Percentiles rank a stretch among this genome's conserved stretches.
These are phyloP conservation scores for Drosophila dives DNA, from an alignment of 2,888 invertebrate genomes.

Conservation along the genomic window DNA sequence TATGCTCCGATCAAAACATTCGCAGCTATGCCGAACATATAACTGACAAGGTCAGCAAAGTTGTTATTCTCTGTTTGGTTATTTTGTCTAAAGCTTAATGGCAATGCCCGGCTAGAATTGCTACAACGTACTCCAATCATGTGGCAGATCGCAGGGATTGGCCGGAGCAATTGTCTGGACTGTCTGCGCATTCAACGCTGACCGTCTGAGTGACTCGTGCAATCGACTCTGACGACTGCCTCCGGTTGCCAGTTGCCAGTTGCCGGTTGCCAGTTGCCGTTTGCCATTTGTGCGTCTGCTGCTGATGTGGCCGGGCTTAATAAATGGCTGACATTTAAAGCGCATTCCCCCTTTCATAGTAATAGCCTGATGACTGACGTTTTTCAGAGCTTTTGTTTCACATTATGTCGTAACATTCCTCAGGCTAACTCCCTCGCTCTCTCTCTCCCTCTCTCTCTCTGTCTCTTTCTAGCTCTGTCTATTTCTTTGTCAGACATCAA, in stretches of 20 bases:
- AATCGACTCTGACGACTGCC: conserved; percentile 47
- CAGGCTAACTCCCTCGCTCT: conserved; percentile 30
- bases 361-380: conserved; percentile 41
- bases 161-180: conserved; percentile 28
- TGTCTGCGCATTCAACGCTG: conserved; percentile 51
- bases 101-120: neutral
- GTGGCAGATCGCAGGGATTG: conserved; percentile 10
- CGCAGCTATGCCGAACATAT: neutral
- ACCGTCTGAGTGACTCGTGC: conserved; percentile 53
- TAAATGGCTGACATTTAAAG: conserved; percentile 71
- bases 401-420: conserved; percentile 57
- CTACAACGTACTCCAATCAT: conserved; percentile 1
- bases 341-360: conserved; percentile 49
- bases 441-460: neutral
- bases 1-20: neutral
- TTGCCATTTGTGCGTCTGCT: conserved; percentile 47
- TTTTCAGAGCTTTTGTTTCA: conserved; percentile 70
- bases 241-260: conserved; percentile 21
- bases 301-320: conserved; percentile 57
- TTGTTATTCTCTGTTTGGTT: neutral
- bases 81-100: conserved; percentile 1
- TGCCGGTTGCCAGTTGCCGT: conserved; percentile 17
- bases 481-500: conserved; percentile 41
- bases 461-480: conserved; percentile 3
- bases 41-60: neutral